Percentiles rank a stretch among this genome's conserved stretches.
These are phyloP conservation scores for Pasiphila rectangulata DNA, from an alignment of 2,888 invertebrate species.

Conservation along the genomic window DNA sequence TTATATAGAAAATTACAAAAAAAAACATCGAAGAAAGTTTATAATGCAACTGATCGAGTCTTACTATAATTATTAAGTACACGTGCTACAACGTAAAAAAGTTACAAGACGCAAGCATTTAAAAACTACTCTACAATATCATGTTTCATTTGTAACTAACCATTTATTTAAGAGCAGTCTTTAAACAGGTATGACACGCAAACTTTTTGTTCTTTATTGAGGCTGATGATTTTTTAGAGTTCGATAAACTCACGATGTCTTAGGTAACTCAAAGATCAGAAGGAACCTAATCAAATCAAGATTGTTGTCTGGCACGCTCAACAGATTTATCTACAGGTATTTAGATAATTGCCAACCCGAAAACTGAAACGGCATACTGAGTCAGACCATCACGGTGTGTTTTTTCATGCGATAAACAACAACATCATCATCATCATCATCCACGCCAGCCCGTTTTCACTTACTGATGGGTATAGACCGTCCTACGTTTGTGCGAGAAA, in stretches of 20 bases:
- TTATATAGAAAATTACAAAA: constrained; percentile 10
- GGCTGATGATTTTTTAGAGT: constrained; percentile 17
- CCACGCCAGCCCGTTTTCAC: too few species aligned
- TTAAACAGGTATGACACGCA: constrained; percentile 18
- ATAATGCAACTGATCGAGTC: constrained; percentile 9
- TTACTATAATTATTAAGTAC: constrained; percentile 3
- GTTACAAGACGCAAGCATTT: constrained; percentile 14
- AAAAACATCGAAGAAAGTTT: constrained; percentile 13
- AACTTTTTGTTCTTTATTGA: constrained; percentile 18
- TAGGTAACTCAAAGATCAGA: constrained; percentile 5
- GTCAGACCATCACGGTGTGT: too few species aligned
- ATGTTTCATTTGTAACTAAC: constrained; percentile 20
- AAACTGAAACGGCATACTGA: too few species aligned
- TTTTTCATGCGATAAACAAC: too few species aligned
- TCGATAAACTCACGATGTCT: constrained; percentile 20
- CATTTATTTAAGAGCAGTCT: constrained; percentile 15
- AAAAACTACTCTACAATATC: constrained; percentile 18
- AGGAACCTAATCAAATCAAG: constrained; percentile 7
- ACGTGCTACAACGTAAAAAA: constrained; percentile 7
- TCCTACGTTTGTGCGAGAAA: too few species aligned
- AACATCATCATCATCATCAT: too few species aligned
- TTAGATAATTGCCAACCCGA: too few species aligned
- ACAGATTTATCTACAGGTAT: not conserved
- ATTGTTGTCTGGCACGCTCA: constrained; percentile 12
- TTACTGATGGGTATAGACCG: too few species aligned